These are phyloP conservation scores for Megathymus violae DNA, from an alignment of 1,140 invertebrate species.

Conservation along the genomic window DNA sequence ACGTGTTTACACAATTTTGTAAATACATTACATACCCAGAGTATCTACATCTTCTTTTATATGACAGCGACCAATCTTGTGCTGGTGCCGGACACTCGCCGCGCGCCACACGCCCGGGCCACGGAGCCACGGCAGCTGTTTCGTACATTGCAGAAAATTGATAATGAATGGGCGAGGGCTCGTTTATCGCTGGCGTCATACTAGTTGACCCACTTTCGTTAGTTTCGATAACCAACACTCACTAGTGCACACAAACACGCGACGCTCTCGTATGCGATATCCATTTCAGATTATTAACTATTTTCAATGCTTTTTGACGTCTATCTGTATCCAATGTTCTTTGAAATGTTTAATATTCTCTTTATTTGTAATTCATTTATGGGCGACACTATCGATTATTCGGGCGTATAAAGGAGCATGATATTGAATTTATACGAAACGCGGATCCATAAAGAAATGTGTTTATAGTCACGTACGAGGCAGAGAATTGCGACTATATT, in stretches of 20 bases:
- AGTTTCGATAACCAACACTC: conserved; percentile 73
- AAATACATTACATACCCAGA: too few relatives aligned
- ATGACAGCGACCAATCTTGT: too few relatives aligned
- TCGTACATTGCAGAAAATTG: conserved; percentile 65
- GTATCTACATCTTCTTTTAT: not conserved
- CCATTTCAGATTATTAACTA: conserved; percentile 49
- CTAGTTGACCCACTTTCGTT: conserved; percentile 75
- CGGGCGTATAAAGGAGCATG: not conserved
- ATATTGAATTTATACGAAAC: too few relatives aligned
- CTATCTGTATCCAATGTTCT: conserved; percentile 38
- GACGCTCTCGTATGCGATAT: conserved; percentile 33
- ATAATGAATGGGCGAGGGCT: conserved; percentile 73
- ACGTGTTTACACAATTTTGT: too few relatives aligned
- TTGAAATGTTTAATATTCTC: conserved; percentile 17
- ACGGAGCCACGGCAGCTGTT: conserved; percentile 20
- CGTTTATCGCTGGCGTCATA: conserved; percentile 78
- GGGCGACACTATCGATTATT: not conserved
- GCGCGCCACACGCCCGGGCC: not conserved
- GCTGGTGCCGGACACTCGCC: too few relatives aligned
- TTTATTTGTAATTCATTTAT: conserved; percentile 12
- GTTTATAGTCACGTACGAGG: too few relatives aligned
- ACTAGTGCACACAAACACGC: conserved; percentile 53
- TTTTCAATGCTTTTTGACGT: conserved; percentile 36
- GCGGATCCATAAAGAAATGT: too few relatives aligned
- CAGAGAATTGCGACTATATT: conserved; percentile 34